Evolutionary conservation across 2,797 vertebrate genomes (phyloP).

Genomic region (Coreius guichenoti): DNA sequence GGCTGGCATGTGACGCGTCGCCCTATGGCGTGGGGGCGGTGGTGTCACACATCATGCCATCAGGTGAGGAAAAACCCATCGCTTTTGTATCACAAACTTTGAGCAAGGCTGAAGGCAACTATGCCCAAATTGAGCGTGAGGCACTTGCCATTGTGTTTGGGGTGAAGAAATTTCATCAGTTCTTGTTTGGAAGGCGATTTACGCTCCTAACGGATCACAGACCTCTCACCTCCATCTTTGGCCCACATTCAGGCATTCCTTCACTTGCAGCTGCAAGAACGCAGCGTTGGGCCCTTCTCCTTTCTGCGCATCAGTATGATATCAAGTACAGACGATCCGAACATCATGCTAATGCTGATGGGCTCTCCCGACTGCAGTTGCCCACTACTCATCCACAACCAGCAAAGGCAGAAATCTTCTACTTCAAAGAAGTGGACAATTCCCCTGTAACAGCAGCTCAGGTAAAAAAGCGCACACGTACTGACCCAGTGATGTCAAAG

Average conservation of each 20-base stretch:
- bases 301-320: slow-evolving; percentile 32
- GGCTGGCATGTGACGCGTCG: neutral
- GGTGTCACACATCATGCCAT: neutral
- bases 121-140: neutral
- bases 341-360: neutral
- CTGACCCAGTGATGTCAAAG: neutral
- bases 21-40: neutral
- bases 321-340: slow-evolving; percentile 19
- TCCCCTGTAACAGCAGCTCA: neutral
- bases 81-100: neutral
- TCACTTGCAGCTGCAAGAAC: slow-evolving; percentile 13
- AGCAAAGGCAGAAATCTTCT: neutral
- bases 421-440: neutral
- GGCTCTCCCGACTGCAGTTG: neutral
- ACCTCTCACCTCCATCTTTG: slow-evolving; percentile 21
- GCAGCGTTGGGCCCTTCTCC: slow-evolving; percentile 4
- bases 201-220: neutral
- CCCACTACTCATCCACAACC: neutral
- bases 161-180: neutral
- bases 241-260: neutral
- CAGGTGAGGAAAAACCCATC: neutral
- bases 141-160: neutral
- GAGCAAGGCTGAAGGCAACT: neutral
- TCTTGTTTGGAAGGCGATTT: neutral
- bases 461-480: neutral